Evolutionary conservation across 2,113 vertebrate species (phyloP), one percentile per base, ranked within the genome.

Genomic region (Pogona vitticeps): DNA sequence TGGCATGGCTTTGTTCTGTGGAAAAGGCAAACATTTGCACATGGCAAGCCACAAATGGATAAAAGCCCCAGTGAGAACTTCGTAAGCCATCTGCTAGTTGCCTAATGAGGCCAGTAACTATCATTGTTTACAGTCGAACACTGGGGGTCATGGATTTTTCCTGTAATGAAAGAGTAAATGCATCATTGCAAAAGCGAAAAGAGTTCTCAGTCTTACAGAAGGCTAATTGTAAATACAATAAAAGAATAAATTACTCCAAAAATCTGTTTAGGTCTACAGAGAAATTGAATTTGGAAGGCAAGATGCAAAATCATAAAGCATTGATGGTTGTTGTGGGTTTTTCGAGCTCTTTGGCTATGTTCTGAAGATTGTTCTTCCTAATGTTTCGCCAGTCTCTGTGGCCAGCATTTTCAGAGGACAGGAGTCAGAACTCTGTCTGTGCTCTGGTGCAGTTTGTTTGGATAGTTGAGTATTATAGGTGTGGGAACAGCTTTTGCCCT

Each of bases 101-200:
- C 94, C 96, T 96, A 96, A 97, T 96, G 96, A 97, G 94, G 93
- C 94, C 95, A 91, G 94, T 95, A 96, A 95, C 95, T 94, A 94
- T 94, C 94, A 94, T 94, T 96, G 96, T 96, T 97, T 97, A 96
- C 95, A 95, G 93, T 94, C 91, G 90, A 96, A 95, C 96, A 95
- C 92, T 84, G 72, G 93, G 95, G 96, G 96, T 96, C 95, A 94
- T 89, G 92, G 92, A 90, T 95, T 94, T 94, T 95, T 95, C 94
- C 94, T 95, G 90, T 94, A 94, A 94, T 94, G 95, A 95, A 95
- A 94, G 94, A 95, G 93, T 92, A 91, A 94, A 92, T 94, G 92
- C 93, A 94, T 95, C 94, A 95, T 86, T 92, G 91, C 90, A 91
- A 94, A 95, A 95, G 83, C 91, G 71, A 88, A 93, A 92, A 94